Conservation (phyloP, 2,113 vertebrate genomes). For the Ammodramus savannarum region DNA sequence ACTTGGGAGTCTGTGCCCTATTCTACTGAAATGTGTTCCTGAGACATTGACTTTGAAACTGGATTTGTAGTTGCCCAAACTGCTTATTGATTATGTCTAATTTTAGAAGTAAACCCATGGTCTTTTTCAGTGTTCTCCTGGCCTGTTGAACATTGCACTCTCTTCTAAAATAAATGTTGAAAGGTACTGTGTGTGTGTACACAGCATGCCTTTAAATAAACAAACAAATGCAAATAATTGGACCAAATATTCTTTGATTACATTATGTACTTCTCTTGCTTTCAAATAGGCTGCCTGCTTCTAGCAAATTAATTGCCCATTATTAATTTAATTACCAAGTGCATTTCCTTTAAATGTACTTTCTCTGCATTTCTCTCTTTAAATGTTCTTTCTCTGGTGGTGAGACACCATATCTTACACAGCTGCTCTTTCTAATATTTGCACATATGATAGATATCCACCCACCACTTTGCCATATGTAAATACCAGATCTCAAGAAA, state of each 20-base stretch:
- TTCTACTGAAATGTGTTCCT: background rate
- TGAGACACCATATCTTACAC: background rate
- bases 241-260: background rate
- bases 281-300: background rate
- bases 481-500: background rate
- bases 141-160: background rate
- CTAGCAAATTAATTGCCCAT: background rate
- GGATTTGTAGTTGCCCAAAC: background rate
- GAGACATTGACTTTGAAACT: background rate
- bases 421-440: background rate
- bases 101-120: background rate
- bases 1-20: background rate
- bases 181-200: background rate
- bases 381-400: background rate
- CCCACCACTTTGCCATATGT: background rate
- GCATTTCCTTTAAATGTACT: background rate
- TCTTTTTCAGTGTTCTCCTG: background rate
- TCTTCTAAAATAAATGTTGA: background rate
- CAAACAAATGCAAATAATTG: background rate
- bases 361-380: slow-evolving; percentile 10
- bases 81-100: background rate
- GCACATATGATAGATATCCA: background rate
- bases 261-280: background rate
- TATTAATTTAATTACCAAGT: background rate
- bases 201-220: background rate